Evolutionary conservation across 2,888 invertebrate genomes (phyloP), one percentile per base, ranked within the genome.

Genomic region (Ectemnius continuus): DNA sequence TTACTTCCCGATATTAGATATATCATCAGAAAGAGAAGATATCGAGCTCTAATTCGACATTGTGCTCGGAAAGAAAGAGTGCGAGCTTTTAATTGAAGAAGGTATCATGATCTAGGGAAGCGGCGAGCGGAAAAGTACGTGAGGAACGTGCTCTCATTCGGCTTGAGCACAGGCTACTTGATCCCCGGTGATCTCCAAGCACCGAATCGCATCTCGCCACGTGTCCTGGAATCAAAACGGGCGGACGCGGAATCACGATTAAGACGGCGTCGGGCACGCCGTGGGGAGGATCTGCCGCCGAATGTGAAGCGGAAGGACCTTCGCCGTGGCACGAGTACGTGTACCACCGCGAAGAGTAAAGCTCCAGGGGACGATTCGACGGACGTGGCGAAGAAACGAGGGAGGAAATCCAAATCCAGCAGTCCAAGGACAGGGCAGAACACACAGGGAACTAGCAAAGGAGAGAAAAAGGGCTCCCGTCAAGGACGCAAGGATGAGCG

Each of bases 91-190:
- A 58, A 62, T 36, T 26, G 59, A 67, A 58, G n/a, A n/a, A 14
- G 59, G 46, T 59, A 36, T 36, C 36, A 36, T 18, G 23, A 14
- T 59, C n/a, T 63, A 88, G 88, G 87, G 14, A 87, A 85, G 70
- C 84, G 82, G 0, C 82, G 81, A 1, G 87, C 87, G 2, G 85
- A 84, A 60, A 81, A 70, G 28, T 88, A 88, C 63, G 80, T 88
- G 16, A 81, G 82, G 26, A 85, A 87, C 52, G 87, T 85, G 1
- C 74, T 89, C 23, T 78, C 85, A 0, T 84, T 87, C 61, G 88
- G 85, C 18, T 71, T 88, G 65, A 86, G 82, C 58, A 80, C 82
- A 26, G 88, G 88, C 52, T 88, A 87, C 72, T 75, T 89, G 48
- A 84, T 84, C n/a, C 86, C 85, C 0, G 62, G 77, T 0, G 87